Percentiles rank a stretch among this genome's conserved stretches.
Evolutionary conservation across 2,888 invertebrate genomes (phyloP).

Genomic region (Crepidodera aurea): DNA sequence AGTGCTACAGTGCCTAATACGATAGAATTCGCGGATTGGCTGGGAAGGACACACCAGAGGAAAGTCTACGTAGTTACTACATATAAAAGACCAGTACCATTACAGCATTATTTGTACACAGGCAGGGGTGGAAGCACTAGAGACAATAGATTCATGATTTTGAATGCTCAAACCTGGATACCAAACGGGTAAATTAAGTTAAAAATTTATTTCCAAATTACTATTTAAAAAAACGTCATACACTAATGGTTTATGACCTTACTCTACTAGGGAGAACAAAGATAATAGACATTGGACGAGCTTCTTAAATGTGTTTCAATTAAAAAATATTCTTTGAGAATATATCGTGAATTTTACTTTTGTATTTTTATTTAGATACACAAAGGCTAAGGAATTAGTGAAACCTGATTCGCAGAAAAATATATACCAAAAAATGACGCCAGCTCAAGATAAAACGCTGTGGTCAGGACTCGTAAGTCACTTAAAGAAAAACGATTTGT

Average conservation of each 20-base stretch:
- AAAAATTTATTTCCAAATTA: conserved; percentile 1
- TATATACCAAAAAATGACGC: conserved; percentile 47
- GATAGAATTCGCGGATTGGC: conserved; percentile 94
- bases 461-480: conserved; percentile 87
- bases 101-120: conserved; percentile 93
- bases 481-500: conserved; percentile 79
- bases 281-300: too few species aligned
- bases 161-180: conserved; percentile 81
- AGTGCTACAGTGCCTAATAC: conserved; percentile 99
- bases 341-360: too few species aligned
- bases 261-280: too few species aligned
- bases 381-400: conserved; percentile 50
- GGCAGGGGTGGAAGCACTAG: conserved; percentile 79
- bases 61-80: conserved; percentile 95
- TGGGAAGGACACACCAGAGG: conserved; percentile 81
- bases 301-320: too few species aligned
- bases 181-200: conserved; percentile 69
- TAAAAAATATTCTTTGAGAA: too few species aligned
- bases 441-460: conserved; percentile 80
- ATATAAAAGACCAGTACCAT: conserved; percentile 90
- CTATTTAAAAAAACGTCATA: too few species aligned
- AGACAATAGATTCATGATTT: conserved; percentile 79
- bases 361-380: too few species aligned
- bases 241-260: too few species aligned
- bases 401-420: conserved; percentile 34